Evolutionary conservation across 2,888 invertebrate genomes (phyloP).

Genomic region (Xestobium rufovillosum): DNA sequence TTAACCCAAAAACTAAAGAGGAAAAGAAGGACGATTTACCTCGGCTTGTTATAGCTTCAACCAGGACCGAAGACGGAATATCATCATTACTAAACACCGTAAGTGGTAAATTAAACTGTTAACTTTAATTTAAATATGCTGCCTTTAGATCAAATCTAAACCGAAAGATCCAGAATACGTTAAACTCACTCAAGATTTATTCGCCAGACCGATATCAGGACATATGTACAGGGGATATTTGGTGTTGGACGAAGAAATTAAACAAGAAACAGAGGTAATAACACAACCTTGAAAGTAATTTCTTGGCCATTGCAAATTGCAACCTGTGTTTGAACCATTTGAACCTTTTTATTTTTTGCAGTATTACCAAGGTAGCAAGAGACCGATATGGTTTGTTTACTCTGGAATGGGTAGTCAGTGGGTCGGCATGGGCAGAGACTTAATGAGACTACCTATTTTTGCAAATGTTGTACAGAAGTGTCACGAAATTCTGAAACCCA

Average conservation of each 20-base stretch:
- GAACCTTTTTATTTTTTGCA: conserved; percentile 22
- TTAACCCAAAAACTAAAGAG: conserved; percentile 59
- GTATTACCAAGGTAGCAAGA: conserved; percentile 39
- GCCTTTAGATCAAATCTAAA: conserved; percentile 47
- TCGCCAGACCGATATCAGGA: conserved; percentile 45
- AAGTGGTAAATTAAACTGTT: conserved; percentile 16
- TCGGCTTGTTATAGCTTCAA: conserved; percentile 68
- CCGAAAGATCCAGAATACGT: conserved; percentile 46
- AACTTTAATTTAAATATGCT: conserved; percentile 6
- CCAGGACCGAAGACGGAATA: conserved; percentile 77
- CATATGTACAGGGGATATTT: conserved; percentile 59
- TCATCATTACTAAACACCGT: conserved; percentile 52
- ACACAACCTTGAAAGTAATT: background rate
- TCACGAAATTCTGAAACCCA: conserved; percentile 49
- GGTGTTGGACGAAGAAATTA: conserved; percentile 38
- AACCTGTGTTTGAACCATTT: too few relatives aligned
- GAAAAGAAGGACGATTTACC: conserved; percentile 50
- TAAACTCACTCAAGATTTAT: conserved; percentile 45
- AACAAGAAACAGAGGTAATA: conserved; percentile 36
- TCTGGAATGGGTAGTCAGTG: conserved; percentile 73
- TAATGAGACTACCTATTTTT: conserved; percentile 61
- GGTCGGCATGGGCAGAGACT: conserved; percentile 58
- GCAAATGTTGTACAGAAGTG: conserved; percentile 54
- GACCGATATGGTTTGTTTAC: conserved; percentile 61
- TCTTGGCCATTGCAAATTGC: too few relatives aligned